These are phyloP conservation scores for Theristus sp. DNA, from an alignment of 2,888 invertebrate genomes.

Conservation along the genomic window DNA sequence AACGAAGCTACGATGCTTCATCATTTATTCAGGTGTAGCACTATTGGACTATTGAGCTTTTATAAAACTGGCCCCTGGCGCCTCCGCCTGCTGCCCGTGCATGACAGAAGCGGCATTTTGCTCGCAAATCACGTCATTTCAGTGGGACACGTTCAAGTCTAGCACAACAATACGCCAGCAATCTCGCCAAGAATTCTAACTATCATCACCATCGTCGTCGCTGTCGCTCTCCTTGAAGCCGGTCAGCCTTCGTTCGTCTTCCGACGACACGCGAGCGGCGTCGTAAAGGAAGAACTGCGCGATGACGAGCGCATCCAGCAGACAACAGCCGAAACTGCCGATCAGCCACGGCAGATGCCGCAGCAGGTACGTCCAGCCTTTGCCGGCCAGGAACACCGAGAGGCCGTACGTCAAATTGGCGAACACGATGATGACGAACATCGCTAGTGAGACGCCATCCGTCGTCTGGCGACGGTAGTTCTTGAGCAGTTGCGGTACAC, in stretches of 20 bases:
- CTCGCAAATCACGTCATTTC: too few species aligned
- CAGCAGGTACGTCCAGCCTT: conserved; percentile 13
- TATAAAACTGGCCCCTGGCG: too few species aligned
- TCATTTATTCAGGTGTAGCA: too few species aligned
- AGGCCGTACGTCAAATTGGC: conserved; percentile 26
- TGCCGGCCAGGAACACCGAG: conserved; percentile 18
- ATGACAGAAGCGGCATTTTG: too few species aligned
- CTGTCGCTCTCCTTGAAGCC: not conserved
- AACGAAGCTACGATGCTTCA: too few species aligned
- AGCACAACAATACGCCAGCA: not conserved
- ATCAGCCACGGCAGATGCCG: conserved; percentile 34
- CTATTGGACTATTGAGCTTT: too few species aligned
- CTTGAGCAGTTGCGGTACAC: conserved; percentile 26
- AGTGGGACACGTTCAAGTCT: too few species aligned
- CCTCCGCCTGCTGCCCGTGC: too few species aligned
- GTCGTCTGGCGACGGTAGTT: conserved; percentile 17
- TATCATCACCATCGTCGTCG: not conserved
- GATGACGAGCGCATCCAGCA: conserved; percentile 32
- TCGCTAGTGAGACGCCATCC: conserved; percentile 24
- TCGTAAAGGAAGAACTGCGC: conserved; percentile 18
- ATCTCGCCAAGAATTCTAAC: not conserved
- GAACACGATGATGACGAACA: conserved; percentile 25
- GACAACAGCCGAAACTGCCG: conserved; percentile 33
- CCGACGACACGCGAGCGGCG: not conserved
- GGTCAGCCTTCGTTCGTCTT: not conserved